phyloP scores from a whole-genome alignment of 2,797 vertebrate genomes.

The Phylloscopus collybita region DNA sequence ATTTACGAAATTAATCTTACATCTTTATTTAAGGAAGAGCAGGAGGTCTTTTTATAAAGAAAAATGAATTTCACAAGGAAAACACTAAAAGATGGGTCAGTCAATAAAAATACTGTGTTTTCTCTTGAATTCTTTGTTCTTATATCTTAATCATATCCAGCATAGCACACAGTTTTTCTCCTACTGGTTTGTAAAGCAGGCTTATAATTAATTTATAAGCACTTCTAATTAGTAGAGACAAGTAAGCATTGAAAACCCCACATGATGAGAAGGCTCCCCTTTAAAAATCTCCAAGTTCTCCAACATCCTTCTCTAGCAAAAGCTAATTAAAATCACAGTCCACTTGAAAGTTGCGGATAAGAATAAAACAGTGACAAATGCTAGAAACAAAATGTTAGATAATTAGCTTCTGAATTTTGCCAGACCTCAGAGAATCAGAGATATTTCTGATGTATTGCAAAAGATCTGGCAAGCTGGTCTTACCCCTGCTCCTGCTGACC shows the following conservation, averaged over 20 bases:
- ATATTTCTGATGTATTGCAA: background rate
- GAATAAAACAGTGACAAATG: background rate
- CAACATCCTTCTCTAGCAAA: background rate
- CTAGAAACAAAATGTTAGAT: background rate
- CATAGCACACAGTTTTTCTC: background rate
- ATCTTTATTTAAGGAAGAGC: background rate
- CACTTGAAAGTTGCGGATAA: background rate
- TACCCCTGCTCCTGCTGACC: rapidly evolving
- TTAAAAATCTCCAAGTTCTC: background rate
- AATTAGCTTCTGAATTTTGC: background rate
- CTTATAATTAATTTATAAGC: slow-evolving; percentile 59
- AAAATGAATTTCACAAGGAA: background rate
- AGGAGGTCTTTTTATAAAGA: background rate
- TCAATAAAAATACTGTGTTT: background rate
- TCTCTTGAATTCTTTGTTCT: background rate
- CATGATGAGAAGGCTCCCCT: background rate
- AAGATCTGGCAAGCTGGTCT: background rate
- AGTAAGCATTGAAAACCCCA: background rate
- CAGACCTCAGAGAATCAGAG: background rate
- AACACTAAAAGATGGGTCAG: background rate
- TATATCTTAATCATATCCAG: slow-evolving; percentile 9
- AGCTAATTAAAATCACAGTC: background rate
- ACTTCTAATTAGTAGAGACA: slow-evolving; percentile 51
- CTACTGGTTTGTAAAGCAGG: slow-evolving; percentile 26
- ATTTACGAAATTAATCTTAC: background rate